phyloP scores from a whole-genome alignment of 2,113 vertebrate species.

The Gnathonemus echidnorhynchus region DNA sequence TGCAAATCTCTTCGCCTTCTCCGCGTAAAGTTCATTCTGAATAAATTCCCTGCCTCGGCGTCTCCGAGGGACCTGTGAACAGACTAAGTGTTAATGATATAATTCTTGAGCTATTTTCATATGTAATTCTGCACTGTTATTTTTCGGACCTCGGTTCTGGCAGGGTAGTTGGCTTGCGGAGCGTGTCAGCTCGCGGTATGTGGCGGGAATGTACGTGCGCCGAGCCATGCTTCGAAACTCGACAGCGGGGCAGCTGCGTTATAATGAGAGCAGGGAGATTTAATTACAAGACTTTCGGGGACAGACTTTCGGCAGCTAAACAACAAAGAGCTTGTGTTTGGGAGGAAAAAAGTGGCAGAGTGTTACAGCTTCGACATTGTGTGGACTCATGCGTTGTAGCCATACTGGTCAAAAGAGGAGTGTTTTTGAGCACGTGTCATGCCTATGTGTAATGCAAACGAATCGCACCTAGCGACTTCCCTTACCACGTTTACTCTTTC shows the following conservation, averaged over 20 bases:
- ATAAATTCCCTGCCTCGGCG: neutral
- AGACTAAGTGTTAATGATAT: neutral
- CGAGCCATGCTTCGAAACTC: conserved; percentile 41
- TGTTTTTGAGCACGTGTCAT: neutral
- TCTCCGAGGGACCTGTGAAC: neutral
- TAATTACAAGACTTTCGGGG: conserved; percentile 53
- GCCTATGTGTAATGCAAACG: neutral
- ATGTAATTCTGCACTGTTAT: conserved; percentile 49
- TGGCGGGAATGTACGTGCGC: neutral
- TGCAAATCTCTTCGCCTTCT: neutral
- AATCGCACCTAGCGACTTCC: neutral
- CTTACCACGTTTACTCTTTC: neutral
- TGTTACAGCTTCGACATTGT: neutral
- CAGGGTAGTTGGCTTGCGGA: conserved; percentile 46
- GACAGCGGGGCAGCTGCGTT: conserved; percentile 53
- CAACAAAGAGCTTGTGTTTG: conserved; percentile 32
- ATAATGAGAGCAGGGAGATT: conserved; percentile 63
- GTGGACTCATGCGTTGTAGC: neutral
- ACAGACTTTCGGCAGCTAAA: conserved; percentile 40
- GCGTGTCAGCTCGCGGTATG: neutral
- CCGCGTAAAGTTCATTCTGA: neutral
- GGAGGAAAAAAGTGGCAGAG: neutral
- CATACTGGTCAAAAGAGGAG: neutral
- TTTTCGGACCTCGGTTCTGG: conserved; percentile 42
- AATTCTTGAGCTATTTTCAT: conserved; percentile 41